Evolutionary conservation across 2,888 invertebrate species (phyloP).

Genomic region (Sphaerophoria rueppellii): DNA sequence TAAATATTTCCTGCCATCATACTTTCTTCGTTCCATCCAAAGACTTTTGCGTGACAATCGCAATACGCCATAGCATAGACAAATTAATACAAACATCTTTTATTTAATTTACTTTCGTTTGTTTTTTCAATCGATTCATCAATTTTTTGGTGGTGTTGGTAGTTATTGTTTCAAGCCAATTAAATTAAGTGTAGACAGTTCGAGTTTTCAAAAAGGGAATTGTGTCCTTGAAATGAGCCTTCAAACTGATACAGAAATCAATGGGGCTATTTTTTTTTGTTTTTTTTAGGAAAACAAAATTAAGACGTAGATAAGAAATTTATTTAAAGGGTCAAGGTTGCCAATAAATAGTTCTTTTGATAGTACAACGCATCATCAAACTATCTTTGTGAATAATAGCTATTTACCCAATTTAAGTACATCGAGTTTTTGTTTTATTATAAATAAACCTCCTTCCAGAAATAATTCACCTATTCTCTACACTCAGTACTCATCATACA

Average conservation of each 20-base stretch:
- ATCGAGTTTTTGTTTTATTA: no score
- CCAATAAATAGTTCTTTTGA: no score
- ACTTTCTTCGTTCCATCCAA: neutral
- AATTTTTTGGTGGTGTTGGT: neutral
- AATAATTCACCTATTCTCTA: no score
- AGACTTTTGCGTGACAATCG: slow-evolving; percentile 57
- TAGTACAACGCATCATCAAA: no score
- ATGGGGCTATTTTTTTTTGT: neutral
- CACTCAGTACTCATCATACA: neutral
- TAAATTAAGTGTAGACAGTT: slow-evolving; percentile 20
- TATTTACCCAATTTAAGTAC: no score
- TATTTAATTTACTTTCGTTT: slow-evolving; percentile 17
- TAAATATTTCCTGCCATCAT: slow-evolving; percentile 42
- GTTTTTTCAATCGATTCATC: slow-evolving; percentile 27
- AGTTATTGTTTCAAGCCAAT: neutral
- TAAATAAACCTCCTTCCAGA: no score
- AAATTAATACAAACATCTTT: slow-evolving; percentile 47
- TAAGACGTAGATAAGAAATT: no score
- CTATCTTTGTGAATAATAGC: no score
- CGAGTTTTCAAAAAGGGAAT: neutral
- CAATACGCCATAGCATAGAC: slow-evolving; percentile 44
- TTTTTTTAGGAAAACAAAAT: neutral
- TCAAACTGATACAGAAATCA: neutral
- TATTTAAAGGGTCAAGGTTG: no score
- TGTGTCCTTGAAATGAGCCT: neutral